These are phyloP conservation scores for Paratrypauchen microcephalus DNA, from an alignment of 2,797 vertebrate genomes.

Conservation along the genomic window DNA sequence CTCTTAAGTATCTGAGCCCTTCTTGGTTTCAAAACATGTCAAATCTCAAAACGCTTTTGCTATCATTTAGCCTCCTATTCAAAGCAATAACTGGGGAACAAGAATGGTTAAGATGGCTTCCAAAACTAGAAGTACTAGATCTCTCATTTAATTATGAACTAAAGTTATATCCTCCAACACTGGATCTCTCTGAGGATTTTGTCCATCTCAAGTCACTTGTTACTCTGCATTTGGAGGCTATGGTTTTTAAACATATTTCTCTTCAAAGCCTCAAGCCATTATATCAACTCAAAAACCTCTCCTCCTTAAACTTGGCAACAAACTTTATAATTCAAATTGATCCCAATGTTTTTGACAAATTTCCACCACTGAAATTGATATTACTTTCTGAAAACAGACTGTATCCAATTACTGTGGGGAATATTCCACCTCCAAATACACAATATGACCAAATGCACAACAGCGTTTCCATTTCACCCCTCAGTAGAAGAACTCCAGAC, in stretches of 20 bases:
- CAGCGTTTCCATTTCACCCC: conserved; percentile 27
- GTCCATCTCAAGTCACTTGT: conserved; percentile 78
- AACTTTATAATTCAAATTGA: conserved; percentile 88
- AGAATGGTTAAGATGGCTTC: conserved; percentile 74
- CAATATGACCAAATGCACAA: conserved; percentile 8
- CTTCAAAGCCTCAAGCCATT: conserved; percentile 68
- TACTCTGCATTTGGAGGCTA: conserved; percentile 79
- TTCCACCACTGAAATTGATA: conserved; percentile 69
- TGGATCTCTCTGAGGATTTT: conserved; percentile 81
- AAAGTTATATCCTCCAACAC: conserved; percentile 67
- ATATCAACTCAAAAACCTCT: conserved; percentile 77
- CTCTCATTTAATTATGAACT: conserved; percentile 88
- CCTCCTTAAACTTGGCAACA: conserved; percentile 82
- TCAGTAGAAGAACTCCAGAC: conserved; percentile 11
- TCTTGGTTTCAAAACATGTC: conserved; percentile 81
- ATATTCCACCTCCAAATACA: rapidly evolving
- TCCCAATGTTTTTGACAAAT: conserved; percentile 67
- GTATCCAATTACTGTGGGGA: conserved; percentile 57
- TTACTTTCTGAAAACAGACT: conserved; percentile 84
- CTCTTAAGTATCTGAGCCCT: conserved; percentile 69
- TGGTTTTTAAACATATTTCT: conserved; percentile 84
- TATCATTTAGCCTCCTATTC: conserved; percentile 85
- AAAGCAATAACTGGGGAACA: conserved; percentile 71
- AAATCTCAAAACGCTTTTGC: conserved; percentile 77
- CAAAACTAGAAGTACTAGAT: conserved; percentile 78